Percentiles rank a stretch among this genome's conserved stretches.
These are phyloP conservation scores for Gymnocypris eckloni DNA, from an alignment of 2,797 vertebrate species.

Conservation along the genomic window DNA sequence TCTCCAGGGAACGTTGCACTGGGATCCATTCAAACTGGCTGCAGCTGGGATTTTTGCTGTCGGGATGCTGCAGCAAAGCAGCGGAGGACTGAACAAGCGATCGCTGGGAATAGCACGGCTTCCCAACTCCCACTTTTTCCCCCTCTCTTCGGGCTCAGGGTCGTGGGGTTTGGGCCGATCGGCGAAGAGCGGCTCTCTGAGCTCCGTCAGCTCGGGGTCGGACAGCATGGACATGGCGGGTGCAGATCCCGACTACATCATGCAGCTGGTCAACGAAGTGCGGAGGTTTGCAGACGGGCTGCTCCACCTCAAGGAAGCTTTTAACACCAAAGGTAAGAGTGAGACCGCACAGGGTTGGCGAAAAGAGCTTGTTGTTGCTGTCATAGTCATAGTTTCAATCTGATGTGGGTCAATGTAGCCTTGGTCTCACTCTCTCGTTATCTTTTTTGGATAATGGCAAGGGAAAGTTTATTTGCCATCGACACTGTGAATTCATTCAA, in stretches of 20 bases:
- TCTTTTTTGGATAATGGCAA: slow-evolving; percentile 50
- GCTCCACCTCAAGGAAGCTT: slow-evolving; percentile 91
- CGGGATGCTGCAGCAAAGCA: slow-evolving; percentile 85
- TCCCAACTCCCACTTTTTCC: slow-evolving; percentile 81
- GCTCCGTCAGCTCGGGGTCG: slow-evolving; percentile 81
- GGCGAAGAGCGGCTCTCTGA: slow-evolving; percentile 79
- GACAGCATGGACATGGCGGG: slow-evolving; percentile 77
- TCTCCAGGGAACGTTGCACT: not conserved
- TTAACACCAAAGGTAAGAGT: slow-evolving; percentile 87
- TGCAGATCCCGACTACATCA: slow-evolving; percentile 92
- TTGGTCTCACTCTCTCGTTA: slow-evolving; percentile 69
- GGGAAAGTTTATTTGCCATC: slow-evolving; percentile 24
- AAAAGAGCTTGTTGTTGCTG: slow-evolving; percentile 1
- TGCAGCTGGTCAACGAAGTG: slow-evolving; percentile 93
- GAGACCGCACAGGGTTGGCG: not conserved
- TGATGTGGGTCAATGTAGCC: slow-evolving; percentile 52
- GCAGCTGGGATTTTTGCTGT: slow-evolving; percentile 77
- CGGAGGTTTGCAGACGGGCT: slow-evolving; percentile 93
- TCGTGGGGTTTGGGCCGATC: slow-evolving; percentile 78
- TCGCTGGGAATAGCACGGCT: slow-evolving; percentile 83
- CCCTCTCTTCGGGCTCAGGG: slow-evolving; percentile 60
- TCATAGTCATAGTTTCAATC: slow-evolving; percentile 2
- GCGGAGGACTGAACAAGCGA: slow-evolving; percentile 79
- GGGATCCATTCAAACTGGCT: slow-evolving; percentile 68
- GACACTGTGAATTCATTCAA: slow-evolving; percentile 5